Evolutionary conservation across 2,888 invertebrate species (phyloP), one percentile per base, ranked within the genome.

Genomic region (Invenusta paracnida): DNA sequence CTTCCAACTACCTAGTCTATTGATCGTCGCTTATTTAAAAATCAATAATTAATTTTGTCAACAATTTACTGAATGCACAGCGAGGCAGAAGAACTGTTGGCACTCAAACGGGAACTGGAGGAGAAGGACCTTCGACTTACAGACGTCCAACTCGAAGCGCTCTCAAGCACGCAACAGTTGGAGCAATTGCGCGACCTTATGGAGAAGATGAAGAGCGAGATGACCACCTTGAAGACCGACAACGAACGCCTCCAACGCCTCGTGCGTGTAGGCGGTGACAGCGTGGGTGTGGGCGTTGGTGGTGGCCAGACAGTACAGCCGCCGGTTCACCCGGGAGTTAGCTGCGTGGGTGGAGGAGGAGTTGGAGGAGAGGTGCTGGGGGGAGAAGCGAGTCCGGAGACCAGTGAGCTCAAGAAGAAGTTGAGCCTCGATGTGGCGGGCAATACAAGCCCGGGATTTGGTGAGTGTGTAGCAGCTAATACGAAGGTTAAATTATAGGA

Each of bases 101-200:
- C 96, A 88, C 92, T 99, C 88, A 95, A 96, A 91, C 95, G 96
- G 90, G 96, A 98, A 91, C 93, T 99, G 83, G 93, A 97, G 66
- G 97, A 98, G 90, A 98, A 98, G 91, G 98, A 99, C 92, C 94
- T 96, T 90, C 96, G 96, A 87, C 93, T 99, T 88, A 98, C 98
- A 0, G 98, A 99, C 91, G 97, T 98, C 87, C 93, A 98, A 88
- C 93, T 99, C 88, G 98, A 99, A 92, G 98, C 98, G 2, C 93
- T 99, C 31, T 96, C 96, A 89, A 97, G 97, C 0, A 98, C 98
- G 0, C 97, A 98, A 92, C 98, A 99, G 91, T 93, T 99, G 85
- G 98, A 98, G 91, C 96, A 96, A 89, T 93, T 98, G 27, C 95
- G 96, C 91, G 98, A 99, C 90, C 96, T 97, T 84, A 96, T 99